Evolutionary conservation across 1,140 invertebrate species (phyloP), one percentile per base, ranked within the genome.

Genomic region (Goniozus legneri): DNA sequence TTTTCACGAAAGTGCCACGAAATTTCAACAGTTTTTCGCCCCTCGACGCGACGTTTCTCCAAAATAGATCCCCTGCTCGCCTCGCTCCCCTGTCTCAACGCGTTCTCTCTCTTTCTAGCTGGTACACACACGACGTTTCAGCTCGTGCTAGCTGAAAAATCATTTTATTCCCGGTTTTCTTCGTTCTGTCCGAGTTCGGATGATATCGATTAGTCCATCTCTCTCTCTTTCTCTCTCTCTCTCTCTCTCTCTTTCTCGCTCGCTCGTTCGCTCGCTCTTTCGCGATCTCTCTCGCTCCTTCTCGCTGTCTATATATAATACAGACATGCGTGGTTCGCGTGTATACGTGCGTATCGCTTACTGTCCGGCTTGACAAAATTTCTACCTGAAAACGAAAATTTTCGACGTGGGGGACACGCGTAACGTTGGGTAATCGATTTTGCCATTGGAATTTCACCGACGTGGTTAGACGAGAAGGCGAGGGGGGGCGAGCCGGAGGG

Each of bases 21-120:
- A 12, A 38, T 33, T 18, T 36, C 46, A 58, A 50, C 46, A 30
- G 35, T 33, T 50, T 49, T 52, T 48, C 14, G 16, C 38, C 33
- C n/a, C 36, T 51, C 49, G 37, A 16, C 34, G 15, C 18, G 31
- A 24, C 49, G 32, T 33, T 19, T 30, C 18, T 43, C 40, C 12
- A 19, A 35, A 35, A n/a, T n/a, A 34, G 0, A 31, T 22, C 16
- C 21, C 1, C 10, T 18, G 24, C n/a, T 2, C 1, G 8, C 24
- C 7, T 37, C 30, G 13, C 34, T 12, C 30, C 18, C 34, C 12
- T 13, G 14, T 10, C 3, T 35, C 13, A 13, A 30, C 18, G 4
- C 24, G 4, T 46, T 44, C 30, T 35, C 42, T 20, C 36, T 44
- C 22, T 37, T 50, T 32, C 16, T 47, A 37, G 4, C 38, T 30